Base-by-base conservation (phyloP, 1,140 invertebrate genomes). In the Stenopsyche tienmushanensis region DNA sequence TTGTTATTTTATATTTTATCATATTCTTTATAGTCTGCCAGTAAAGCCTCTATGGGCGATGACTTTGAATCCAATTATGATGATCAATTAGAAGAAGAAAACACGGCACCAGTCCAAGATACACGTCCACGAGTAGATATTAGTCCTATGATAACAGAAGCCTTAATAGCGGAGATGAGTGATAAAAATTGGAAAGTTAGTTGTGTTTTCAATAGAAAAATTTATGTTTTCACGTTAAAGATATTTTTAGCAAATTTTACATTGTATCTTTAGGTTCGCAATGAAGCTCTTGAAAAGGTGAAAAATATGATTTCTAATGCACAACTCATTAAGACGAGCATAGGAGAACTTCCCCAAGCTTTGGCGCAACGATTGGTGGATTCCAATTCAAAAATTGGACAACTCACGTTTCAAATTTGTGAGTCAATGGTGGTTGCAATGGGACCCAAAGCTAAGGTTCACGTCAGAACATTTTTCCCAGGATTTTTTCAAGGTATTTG, bases 151-250 rank as follows among this genome's bases (percentile, higher is more conserved):
- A 90, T 98, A 44, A 95, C 92, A 0, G 90, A 93, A 62, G 75
- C 85, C 0, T 76, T 97, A 0, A 76, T 97, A 0, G 86, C 84
- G 41, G 92, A 97, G 76, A 80, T 98, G 62, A 82, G 84, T 23
- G 94, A 97, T 77, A 97, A 96, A 78, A 95, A 96, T 76, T 98
- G 95, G 95, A 97, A 97, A 82, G 88, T 81, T 60, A 55, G 50
- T 53, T 15, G 3, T 8, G 18, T 57, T 39, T 39, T 54, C 24
- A 7, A 34, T 34, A 5, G 29, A 55, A 20, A 53, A 18, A 1
- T 49, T 25, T 25, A 13, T 52, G 9, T 23, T 50, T 10, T 25
- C 24, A 42, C 13, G 9, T 1, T 52, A n/a, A n/a, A n/a, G n/a
- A n/a, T 10, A 24, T 55, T 55, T 8, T 49, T 7, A 49, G 45